phyloP scores from a whole-genome alignment of 2,888 invertebrate species.

The Ethmia dodecea region DNA sequence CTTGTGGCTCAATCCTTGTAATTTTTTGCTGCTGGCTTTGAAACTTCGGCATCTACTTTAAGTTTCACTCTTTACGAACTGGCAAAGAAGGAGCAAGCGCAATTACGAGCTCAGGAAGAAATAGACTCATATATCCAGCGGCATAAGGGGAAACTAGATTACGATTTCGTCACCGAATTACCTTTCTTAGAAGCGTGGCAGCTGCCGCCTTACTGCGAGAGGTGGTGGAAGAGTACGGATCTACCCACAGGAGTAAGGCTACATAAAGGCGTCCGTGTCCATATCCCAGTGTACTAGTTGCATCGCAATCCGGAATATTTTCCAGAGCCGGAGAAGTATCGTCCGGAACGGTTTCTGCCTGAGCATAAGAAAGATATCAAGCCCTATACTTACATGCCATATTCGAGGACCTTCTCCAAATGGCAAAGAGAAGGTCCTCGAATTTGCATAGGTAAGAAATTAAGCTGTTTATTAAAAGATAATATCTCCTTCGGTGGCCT shows the following conservation, averaged over 20 bases:
- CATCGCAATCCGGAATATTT: constrained; percentile 45
- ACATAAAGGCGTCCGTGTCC: constrained; percentile 44
- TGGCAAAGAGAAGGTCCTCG: constrained; percentile 58
- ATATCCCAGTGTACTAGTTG: constrained; percentile 46
- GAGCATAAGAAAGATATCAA: constrained; percentile 37
- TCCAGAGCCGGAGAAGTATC: constrained; percentile 43
- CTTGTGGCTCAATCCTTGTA: constrained; percentile 71
- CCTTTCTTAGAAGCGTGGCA: constrained; percentile 35
- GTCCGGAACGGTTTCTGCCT: constrained; percentile 46
- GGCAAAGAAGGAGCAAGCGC: constrained; percentile 35
- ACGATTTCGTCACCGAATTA: constrained; percentile 38
- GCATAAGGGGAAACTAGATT: constrained; percentile 16
- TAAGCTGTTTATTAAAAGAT: too few relatives aligned
- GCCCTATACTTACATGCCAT: constrained; percentile 51
- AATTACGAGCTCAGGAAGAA: constrained; percentile 25
- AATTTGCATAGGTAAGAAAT: constrained; percentile 4
- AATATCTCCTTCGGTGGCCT: too few relatives aligned
- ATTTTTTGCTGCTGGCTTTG: constrained; percentile 58
- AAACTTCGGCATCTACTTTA: constrained; percentile 40
- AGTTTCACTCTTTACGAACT: constrained; percentile 38
- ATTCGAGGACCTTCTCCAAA: too few relatives aligned
- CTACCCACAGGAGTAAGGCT: constrained; percentile 40
- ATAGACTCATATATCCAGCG: constrained; percentile 27
- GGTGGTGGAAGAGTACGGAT: constrained; percentile 40
- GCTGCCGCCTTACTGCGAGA: too few relatives aligned